Evolutionary conservation across 2,797 vertebrate species (phyloP), one percentile per base, ranked within the genome.

Genomic region (Aselliscus stoliczkanus): DNA sequence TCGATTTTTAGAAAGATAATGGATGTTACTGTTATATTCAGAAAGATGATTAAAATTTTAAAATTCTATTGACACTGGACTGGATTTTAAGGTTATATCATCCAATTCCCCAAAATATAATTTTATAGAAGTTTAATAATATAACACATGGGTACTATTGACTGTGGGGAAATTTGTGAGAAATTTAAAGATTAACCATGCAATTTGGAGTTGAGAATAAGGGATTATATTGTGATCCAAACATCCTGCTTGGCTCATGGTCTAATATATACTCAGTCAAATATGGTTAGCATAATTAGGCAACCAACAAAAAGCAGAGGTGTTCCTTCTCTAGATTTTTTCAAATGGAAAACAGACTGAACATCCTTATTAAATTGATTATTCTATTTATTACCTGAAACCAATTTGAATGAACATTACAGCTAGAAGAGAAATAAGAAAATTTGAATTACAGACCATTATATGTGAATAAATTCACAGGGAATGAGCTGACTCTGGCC

Each of bases 331-430:
- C 25, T 79, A 65, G 81, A 90, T 90, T 95, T 95, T 95, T 95
- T 97, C 92, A 96, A 86, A 90, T 62, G 42, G 93, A 92, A 95
- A 95, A 88, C 50, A 93, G 77, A 90, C 67, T 62, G 79, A 86
- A 92, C 96, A 94, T 95, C 81, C 60, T 97, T 94, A 97, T 88
- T 96, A 94, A 90, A 70, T 90, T 95, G 96, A 96, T 93, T 88
- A 93, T 81, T 90, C 67, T 92, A 88, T 90, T 93, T 95, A 86
- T 96, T 96, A 88, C 64, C 56, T 69, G 7, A 96, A 94, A 95
- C 80, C 94, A 95, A 95, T 79, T 50, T 93, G 50, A 90, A 82
- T 85, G 73, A 82, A 70, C 12, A 47, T 95, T 93, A 90, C 7
- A 85, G 69, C 58, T 70, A 70, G 83, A 88, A 84, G 65, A 96